Conservation (phyloP, 1,140 invertebrate species). For the Tetraneura akinire region DNA sequence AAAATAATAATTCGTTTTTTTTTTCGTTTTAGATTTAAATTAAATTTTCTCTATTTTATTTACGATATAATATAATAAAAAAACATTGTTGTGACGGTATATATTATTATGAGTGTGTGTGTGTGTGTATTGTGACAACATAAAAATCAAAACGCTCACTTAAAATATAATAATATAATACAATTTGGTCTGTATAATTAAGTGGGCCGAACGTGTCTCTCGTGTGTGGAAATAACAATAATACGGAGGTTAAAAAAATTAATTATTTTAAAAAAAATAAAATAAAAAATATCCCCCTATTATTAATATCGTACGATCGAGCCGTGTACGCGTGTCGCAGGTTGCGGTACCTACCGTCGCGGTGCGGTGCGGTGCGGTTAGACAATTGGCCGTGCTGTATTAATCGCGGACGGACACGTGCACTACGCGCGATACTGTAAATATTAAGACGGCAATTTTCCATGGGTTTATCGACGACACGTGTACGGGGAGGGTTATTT, state of each 20-base stretch:
- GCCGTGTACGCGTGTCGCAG: conserved; percentile 8
- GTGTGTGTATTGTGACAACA: background rate
- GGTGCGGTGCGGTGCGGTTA: conserved; percentile 17
- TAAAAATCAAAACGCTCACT: background rate
- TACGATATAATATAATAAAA: no score
- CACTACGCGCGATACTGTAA: conserved; percentile 34
- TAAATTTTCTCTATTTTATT: no score
- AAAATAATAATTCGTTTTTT: no score
- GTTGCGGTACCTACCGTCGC: background rate
- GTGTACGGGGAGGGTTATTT: background rate
- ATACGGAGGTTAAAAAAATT: background rate
- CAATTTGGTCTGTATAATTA: background rate
- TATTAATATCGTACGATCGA: background rate
- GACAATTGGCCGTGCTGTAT: conserved; percentile 36
- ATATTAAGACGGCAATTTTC: conserved; percentile 51
- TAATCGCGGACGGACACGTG: background rate
- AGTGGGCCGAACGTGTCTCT: background rate
- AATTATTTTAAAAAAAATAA: background rate
- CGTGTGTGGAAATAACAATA: background rate
- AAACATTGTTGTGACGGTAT: no score
- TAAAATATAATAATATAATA: no score
- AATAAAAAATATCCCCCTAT: background rate
- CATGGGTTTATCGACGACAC: conserved; percentile 30
- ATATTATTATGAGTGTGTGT: no score
- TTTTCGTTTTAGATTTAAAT: no score